A percentile compares a stretch with the other conserved stretches of the same genome.
These are phyloP conservation scores for Scaptomyza cyrtandrae DNA, from an alignment of 2,888 invertebrate genomes.

Conservation along the genomic window DNA sequence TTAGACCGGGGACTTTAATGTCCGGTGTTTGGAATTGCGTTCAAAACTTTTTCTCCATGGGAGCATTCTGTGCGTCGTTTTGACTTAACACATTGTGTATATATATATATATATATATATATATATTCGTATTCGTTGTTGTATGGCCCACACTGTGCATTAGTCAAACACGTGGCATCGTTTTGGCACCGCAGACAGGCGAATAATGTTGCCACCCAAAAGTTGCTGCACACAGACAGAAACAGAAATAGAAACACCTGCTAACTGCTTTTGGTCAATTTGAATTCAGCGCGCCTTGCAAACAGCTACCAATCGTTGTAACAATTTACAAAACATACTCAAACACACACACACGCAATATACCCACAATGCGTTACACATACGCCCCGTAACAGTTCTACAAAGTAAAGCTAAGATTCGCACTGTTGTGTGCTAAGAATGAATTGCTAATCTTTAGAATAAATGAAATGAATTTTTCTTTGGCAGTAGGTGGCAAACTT, in stretches of 20 bases:
- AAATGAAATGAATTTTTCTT: constrained; percentile 75
- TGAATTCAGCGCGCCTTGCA: constrained; percentile 55
- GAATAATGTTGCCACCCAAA: constrained; percentile 9
- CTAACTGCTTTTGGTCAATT: constrained; percentile 60
- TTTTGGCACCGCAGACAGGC: constrained; percentile 28
- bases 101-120: background rate
- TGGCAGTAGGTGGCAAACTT: constrained; percentile 26
- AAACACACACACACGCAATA: background rate
- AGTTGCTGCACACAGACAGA: constrained; percentile 43
- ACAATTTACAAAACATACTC: constrained; percentile 55
- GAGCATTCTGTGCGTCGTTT: constrained; percentile 50
- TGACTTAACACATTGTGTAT: constrained; percentile 42
- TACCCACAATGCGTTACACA: background rate
- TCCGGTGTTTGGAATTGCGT: constrained; percentile 61
- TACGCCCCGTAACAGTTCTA: background rate
- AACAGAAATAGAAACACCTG: constrained; percentile 54
- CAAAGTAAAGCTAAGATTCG: background rate
- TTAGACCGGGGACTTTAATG: constrained; percentile 64
- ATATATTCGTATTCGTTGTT: constrained; percentile 20
- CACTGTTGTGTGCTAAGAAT: constrained; percentile 48
- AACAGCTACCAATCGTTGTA: constrained; percentile 52
- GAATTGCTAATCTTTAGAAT: constrained; percentile 79
- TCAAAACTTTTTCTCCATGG: constrained; percentile 40
- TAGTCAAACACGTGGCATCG: constrained; percentile 76
- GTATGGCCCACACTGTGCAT: constrained; percentile 57